These are phyloP conservation scores for Pinctada fucata DNA, from an alignment of 2,888 invertebrate species.

Conservation along the genomic window DNA sequence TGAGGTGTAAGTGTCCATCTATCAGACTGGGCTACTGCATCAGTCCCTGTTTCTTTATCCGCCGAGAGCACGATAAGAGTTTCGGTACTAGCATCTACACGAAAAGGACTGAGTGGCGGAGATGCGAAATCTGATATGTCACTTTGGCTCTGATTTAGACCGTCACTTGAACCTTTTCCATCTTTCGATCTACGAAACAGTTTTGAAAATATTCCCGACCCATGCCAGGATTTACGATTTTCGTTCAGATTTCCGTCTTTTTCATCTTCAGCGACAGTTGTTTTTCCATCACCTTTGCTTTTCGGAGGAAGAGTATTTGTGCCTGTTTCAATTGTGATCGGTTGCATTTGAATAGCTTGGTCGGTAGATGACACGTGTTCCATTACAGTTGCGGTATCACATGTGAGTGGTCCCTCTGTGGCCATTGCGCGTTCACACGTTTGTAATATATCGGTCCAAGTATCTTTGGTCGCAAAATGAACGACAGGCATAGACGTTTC, in stretches of 20 bases:
- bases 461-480: constrained; percentile 51
- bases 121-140: constrained; percentile 18
- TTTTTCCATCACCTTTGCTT: not conserved
- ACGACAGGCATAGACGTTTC: constrained; percentile 60
- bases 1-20: constrained; percentile 65
- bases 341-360: constrained; percentile 49
- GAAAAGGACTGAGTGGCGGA: constrained; percentile 21
- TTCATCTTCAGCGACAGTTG: constrained; percentile 18
- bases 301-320: constrained; percentile 54
- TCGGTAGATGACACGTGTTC: constrained; percentile 48
- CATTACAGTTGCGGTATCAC: constrained; percentile 56
- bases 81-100: constrained; percentile 50
- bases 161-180: constrained; percentile 20
- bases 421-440: constrained; percentile 64
- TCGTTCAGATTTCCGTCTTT: constrained; percentile 4
- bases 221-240: constrained; percentile 42
- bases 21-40: constrained; percentile 49
- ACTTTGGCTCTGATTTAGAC: constrained; percentile 16
- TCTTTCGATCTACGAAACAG: constrained; percentile 34
- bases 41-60: constrained; percentile 65
- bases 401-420: constrained; percentile 50
- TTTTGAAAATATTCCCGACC: constrained; percentile 31
- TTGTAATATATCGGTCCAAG: constrained; percentile 61
- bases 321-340: constrained; percentile 47
- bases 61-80: constrained; percentile 49